Evolutionary conservation across 23 tunicate species (phyloP), one percentile per base, ranked within the genome.

Genomic region (Halocynthia aurantium): DNA sequence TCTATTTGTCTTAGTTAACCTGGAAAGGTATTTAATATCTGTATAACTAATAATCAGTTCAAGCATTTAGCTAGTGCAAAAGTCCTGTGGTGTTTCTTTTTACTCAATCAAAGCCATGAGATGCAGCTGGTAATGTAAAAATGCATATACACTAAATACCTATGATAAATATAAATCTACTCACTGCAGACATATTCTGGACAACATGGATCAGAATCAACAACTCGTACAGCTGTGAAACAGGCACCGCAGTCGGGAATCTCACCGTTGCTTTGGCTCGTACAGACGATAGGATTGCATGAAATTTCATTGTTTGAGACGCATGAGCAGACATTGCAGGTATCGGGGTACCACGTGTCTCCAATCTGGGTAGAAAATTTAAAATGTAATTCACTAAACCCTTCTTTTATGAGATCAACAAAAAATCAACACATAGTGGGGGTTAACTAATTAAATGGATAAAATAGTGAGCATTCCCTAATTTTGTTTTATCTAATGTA

Each of bases 181-280:
- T 65, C 78, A 92, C 98, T 76, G 87, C 98, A 92, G 19, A 86
- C 87, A 50, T 85, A 92, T 67, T 82, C 82, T 5, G 98, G 98
- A 60, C 98, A 92, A 81, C 98, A 92, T 6, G 92, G 92, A 55
- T 92, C 98, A 31, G 92, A 77, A 6, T 82, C 51, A 12, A 80
- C 57, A 11, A 77, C 68, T 18, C 92, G 55, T 22, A 55, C 18
- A 0, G 76, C 70, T 8, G 75, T 79, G 19, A 77, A 75, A 55
- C 98, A 92, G 6, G 74, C 62, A 53, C 81, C 85, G 71, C 98
- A 92, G 10, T 69, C 51, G 50, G 85, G 87, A 13, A 56, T 52
- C 22, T 81, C 51, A 6, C 76, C 70, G 6, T 55, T 61, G 69
- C 17, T 17, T 5, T 69, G 76, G 13, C 57, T 57, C 7, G 80